A percentile compares a stretch with the other conserved stretches of the same genome.
Evolutionary conservation across 2,888 invertebrate genomes (phyloP).

Genomic region (Diloba caeruleocephala): DNA sequence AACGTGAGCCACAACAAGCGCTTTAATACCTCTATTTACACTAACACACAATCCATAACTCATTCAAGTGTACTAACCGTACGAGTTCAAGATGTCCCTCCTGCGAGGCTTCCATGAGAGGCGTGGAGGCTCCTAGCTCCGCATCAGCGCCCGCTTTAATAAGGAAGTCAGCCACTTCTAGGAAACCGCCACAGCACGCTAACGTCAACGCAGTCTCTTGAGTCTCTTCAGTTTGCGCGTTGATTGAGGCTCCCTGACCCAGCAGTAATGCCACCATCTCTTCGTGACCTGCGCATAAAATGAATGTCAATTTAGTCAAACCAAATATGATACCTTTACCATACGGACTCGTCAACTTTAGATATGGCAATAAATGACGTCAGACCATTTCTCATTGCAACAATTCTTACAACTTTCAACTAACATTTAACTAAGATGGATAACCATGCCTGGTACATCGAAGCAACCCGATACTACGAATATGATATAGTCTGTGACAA

Average conservation of each 20-base stretch:
- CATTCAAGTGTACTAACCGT: slow-evolving; percentile 71
- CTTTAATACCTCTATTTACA: too few species aligned
- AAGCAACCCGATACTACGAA: too few species aligned
- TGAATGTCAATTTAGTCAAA: background rate
- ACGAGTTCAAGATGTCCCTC: slow-evolving; percentile 99
- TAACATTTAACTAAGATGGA: too few species aligned
- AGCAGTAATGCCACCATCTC: slow-evolving; percentile 98
- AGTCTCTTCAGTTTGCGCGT: slow-evolving; percentile 99
- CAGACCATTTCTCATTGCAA: too few species aligned
- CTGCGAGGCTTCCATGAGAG: slow-evolving; percentile 99
- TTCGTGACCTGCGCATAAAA: slow-evolving; percentile 93
- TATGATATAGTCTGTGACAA: too few species aligned
- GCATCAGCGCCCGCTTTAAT: slow-evolving; percentile 98
- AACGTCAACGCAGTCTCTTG: slow-evolving; percentile 98
- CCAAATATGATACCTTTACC: too few species aligned
- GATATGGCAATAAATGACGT: too few species aligned
- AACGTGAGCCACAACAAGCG: background rate
- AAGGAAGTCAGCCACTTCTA: slow-evolving; percentile 97
- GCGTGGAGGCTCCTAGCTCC: slow-evolving; percentile 98
- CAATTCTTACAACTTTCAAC: too few species aligned
- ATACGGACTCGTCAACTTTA: too few species aligned
- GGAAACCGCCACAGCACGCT: slow-evolving; percentile 98
- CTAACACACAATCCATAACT: background rate
- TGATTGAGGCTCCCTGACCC: slow-evolving; percentile 98
- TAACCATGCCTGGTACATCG: too few species aligned